Base-by-base conservation (phyloP, 2,888 invertebrate species). In the Sepiola atlantica region DNA sequence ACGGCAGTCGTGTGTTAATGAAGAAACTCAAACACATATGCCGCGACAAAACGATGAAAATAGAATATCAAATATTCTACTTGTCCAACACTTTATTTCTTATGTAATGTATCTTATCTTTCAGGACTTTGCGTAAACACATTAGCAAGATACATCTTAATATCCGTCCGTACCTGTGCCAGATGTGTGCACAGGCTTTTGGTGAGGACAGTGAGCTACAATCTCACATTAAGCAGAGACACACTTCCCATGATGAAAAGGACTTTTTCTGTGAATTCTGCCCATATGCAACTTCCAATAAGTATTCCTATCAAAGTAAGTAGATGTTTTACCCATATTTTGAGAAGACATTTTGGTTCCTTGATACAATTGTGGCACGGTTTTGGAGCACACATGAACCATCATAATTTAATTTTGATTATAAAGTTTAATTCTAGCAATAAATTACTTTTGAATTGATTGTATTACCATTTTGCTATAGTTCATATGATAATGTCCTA, bases 141-240 rank as follows among this genome's bases (percentile, higher is more conserved):
- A 95, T 96, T 20, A 95, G 95, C 93, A 96, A 96, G 95, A 95
- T 96, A 93, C 96, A 96, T 94, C 95, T 96, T 77, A 95, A 95
- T 28, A 95, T 96, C 77, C 95, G 96, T 16, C 96, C 96, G 14
- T 96, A 95, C 94, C 94, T 96, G 94, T 96, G 96, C 94, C 96
- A 96, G 95, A 95, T 95, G 32, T 96, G 96, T 94, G 96, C 96
- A n/a, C 95, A 95, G 94, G 94, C 95, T 21, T 96, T 96, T 93
- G 96, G 96, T 4, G 95, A 96, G 94, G 96, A 96, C 35, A 94
- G 95, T n/a, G 96, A 96, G 93, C 94, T 96, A 45, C 95, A 96
- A 94, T 95, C 95, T 16, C 96, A 96, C 95, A 95, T 96, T 93
- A 95, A 94, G 12, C 95, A 96, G 57, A 94, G 95, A 90, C 96